Evolutionary conservation across 2,113 vertebrate genomes (phyloP), one percentile per base, ranked within the genome.

Genomic region (Plotosus lineatus): DNA sequence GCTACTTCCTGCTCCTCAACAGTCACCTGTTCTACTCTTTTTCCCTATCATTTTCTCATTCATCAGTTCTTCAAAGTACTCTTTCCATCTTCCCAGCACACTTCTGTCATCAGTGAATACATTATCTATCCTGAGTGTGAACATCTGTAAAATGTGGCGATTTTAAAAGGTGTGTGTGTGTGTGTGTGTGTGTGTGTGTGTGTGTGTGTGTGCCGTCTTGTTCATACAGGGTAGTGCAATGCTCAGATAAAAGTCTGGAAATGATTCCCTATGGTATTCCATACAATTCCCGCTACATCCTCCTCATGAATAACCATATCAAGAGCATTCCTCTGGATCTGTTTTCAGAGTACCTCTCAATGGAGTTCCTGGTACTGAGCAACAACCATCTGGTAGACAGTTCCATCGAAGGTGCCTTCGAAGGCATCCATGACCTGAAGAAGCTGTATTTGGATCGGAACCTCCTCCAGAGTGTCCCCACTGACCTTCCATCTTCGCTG

Each of bases 301-400:
- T 89, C 14, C 83, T 95, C 71, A 91, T 90, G 89, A 93, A 91
- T 81, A 94, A 92, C 79, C 86, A 17, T 58, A 90, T 90, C 23
- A 17, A 87, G 58, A 85, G 86, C 71, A 87, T 93, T 50, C 90
- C 91, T 19, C 53, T 91, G 80, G 63, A 86, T 81, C 65, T 94
- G 38, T 87, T 93, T 78, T 85, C 63, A 1, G 80, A 91, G 11
- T 91, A 91, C 63, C 81, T 85, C 10, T 88, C 89, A 15, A 77
- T 90, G 86, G 89, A 93, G 61, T 91, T 94, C 72, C 86, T 66
- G 0, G 89, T 93, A 46, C 50, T 93, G 36, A 94, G 84, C 85
- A 93, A 89, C 78, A 94, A 94, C 63, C 69, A 7, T 0, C 84
- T 94, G 51, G 87, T 86, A 5, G 86, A 90, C 7, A 71, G 83